Evolutionary conservation across 2,888 invertebrate genomes (phyloP).

Genomic region (Ctenicera cuprea): DNA sequence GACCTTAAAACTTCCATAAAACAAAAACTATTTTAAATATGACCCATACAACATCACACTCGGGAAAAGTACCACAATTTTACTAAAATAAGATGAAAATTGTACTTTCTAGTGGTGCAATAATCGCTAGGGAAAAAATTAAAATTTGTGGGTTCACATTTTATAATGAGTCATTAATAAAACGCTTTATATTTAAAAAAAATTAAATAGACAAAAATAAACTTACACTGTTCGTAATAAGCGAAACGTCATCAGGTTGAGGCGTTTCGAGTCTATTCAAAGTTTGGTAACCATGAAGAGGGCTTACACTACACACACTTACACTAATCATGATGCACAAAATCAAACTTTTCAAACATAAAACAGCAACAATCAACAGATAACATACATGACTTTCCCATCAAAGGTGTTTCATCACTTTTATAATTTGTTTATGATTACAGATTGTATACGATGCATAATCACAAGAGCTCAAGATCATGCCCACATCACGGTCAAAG

Average conservation of each 20-base stretch:
- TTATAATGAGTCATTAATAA: too few species aligned
- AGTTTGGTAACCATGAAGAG: slow-evolving; percentile 64
- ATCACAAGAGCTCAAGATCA: slow-evolving; percentile 16
- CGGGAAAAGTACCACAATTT: neutral
- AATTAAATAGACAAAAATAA: neutral
- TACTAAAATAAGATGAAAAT: too few species aligned
- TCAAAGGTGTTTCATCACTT: slow-evolving; percentile 17
- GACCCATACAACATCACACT: neutral
- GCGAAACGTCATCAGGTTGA: slow-evolving; percentile 63
- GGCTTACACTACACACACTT: slow-evolving; percentile 66
- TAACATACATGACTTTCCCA: too few species aligned
- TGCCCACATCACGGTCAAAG: slow-evolving; percentile 11
- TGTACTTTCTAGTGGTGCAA: neutral
- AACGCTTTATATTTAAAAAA: neutral
- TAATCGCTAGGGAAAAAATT: neutral
- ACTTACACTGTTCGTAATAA: slow-evolving; percentile 67
- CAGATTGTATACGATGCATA: too few species aligned
- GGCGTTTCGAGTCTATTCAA: slow-evolving; percentile 56
- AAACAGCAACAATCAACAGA: neutral
- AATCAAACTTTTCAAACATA: neutral
- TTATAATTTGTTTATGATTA: neutral
- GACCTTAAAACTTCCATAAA: slow-evolving; percentile 7
- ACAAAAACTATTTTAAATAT: neutral
- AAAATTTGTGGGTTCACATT: too few species aligned
- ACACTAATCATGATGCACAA: slow-evolving; percentile 66